These are phyloP conservation scores for Tyria jacobaeae DNA, from an alignment of 2,888 invertebrate genomes.

Conservation along the genomic window DNA sequence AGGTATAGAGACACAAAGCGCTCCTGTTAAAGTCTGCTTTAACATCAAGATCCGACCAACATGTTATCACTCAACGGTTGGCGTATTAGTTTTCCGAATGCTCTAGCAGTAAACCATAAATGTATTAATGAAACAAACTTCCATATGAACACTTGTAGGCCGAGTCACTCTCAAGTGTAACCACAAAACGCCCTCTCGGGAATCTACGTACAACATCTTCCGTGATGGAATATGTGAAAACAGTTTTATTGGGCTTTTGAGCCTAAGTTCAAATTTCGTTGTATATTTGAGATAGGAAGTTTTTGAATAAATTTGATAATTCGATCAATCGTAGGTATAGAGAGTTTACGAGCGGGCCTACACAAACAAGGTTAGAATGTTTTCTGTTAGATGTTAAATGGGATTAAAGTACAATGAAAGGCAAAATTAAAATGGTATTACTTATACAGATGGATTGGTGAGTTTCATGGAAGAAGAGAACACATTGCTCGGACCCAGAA, in stretches of 20 bases:
- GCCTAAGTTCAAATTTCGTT: background rate
- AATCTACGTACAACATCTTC: constrained; percentile 38
- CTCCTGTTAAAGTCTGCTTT: too few species aligned
- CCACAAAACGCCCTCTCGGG: constrained; percentile 77
- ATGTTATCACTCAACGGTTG: background rate
- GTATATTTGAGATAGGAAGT: background rate
- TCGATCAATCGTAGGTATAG: too few species aligned
- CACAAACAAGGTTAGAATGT: too few species aligned
- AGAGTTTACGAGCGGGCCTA: too few species aligned
- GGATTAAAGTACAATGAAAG: too few species aligned
- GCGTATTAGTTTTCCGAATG: constrained; percentile 22
- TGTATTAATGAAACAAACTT: constrained; percentile 72
- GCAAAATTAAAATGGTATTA: too few species aligned
- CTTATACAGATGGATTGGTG: too few species aligned
- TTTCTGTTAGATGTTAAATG: too few species aligned
- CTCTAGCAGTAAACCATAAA: constrained; percentile 45
- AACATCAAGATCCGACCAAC: too few species aligned
- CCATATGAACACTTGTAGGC: constrained; percentile 67
- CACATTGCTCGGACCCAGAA: too few species aligned
- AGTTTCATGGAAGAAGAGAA: too few species aligned
- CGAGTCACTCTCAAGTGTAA: constrained; percentile 67
- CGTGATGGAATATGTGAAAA: constrained; percentile 27
- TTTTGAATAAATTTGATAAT: background rate
- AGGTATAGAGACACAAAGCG: too few species aligned
- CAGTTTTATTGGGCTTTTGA: constrained; percentile 28